Percentiles rank a stretch among this genome's conserved stretches.
phyloP scores from a whole-genome alignment of 2,113 vertebrate genomes.

The Pterophyllum scalare region DNA sequence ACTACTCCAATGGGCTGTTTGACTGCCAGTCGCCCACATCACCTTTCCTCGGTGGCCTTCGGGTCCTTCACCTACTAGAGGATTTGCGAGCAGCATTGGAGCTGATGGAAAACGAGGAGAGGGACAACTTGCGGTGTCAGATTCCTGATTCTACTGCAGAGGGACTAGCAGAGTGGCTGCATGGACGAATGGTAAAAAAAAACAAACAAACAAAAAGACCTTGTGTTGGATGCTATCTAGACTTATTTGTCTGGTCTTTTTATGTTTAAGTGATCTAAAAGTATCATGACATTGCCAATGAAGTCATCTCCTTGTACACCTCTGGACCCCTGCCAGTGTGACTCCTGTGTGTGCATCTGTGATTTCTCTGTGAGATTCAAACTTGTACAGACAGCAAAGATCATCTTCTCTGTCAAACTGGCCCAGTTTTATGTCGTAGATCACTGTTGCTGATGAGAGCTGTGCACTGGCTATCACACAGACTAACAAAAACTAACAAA shows the following conservation, averaged over 20 bases:
- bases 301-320: not conserved
- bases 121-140: constrained; percentile 91
- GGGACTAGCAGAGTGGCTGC: constrained; percentile 90
- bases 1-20: constrained; percentile 95
- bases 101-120: constrained; percentile 92
- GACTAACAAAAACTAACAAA: not conserved
- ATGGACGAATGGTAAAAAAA: constrained; percentile 86
- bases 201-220: not conserved
- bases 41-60: constrained; percentile 92
- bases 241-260: not conserved
- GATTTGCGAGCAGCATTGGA: constrained; percentile 90
- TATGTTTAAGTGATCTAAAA: not conserved
- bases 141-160: constrained; percentile 91
- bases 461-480: not conserved
- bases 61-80: constrained; percentile 92
- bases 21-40: constrained; percentile 98
- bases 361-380: not conserved
- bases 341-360: not conserved
- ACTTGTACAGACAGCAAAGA: too few relatives aligned
- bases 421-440: not conserved
- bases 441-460: not conserved
- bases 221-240: not conserved
- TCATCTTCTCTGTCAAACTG: too few relatives aligned
- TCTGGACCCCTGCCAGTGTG: not conserved
- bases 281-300: not conserved